Conservation (phyloP, 2,797 vertebrate species). For the Sebastes melanostomus region DNA sequence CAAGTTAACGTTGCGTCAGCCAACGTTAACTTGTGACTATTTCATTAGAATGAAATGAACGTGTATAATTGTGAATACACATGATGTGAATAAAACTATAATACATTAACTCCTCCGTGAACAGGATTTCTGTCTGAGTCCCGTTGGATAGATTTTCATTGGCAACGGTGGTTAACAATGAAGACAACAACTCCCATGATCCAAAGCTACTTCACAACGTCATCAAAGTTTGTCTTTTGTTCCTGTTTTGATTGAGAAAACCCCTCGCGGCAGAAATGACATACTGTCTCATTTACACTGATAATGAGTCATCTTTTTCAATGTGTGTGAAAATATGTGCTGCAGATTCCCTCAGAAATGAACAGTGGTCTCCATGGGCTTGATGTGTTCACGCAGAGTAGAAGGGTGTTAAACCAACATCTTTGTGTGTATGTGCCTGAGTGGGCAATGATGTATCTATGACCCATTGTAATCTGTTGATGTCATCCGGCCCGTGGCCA, state of each 20-base stretch:
- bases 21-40: neutral
- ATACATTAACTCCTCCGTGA: neutral
- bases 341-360: neutral
- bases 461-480: slow-evolving; percentile 22
- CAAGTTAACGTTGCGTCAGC: neutral
- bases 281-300: neutral
- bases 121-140: neutral
- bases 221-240: too few species aligned
- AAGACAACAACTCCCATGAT: neutral
- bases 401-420: neutral
- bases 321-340: neutral
- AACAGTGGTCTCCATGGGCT: neutral
- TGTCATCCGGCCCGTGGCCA: slow-evolving; percentile 34
- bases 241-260: too few species aligned
- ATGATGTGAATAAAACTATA: neutral
- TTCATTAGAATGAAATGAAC: neutral
- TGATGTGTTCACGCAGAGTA: neutral
- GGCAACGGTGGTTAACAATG: neutral
- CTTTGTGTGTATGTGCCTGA: neutral
- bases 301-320: neutral
- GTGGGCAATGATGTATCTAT: neutral
- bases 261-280: too few species aligned
- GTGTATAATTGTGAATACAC: neutral
- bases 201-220: neutral
- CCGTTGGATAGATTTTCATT: neutral